These are phyloP conservation scores for Gambusia affinis DNA, from an alignment of 2,113 vertebrate species.

Conservation along the genomic window DNA sequence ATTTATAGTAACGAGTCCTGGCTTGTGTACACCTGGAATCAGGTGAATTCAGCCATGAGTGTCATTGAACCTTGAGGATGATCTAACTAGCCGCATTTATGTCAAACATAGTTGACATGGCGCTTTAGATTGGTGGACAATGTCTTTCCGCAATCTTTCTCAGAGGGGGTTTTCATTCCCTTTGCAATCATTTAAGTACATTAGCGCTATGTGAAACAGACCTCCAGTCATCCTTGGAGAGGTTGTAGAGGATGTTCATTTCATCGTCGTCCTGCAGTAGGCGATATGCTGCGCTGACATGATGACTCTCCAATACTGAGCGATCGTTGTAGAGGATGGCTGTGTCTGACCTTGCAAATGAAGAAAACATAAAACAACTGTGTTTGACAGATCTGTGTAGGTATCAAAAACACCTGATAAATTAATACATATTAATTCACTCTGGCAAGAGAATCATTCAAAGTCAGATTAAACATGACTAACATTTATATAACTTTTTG, in stretches of 20 bases:
- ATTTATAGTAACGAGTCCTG: constrained; percentile 45
- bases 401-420: not conserved
- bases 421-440: not conserved
- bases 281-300: constrained; percentile 93
- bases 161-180: not conserved
- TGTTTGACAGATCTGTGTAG: not conserved
- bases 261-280: constrained; percentile 98
- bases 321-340: constrained; percentile 97
- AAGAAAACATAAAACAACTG: not conserved
- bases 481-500: not conserved
- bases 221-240: constrained; percentile 99
- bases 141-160: not conserved
- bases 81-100: constrained; percentile 23
- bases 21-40: constrained; percentile 10
- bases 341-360: constrained; percentile 87
- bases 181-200: constrained; percentile 16
- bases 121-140: not conserved
- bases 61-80: constrained; percentile 34
- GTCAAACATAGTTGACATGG: not conserved
- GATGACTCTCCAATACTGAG: constrained; percentile 96
- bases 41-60: constrained; percentile 34
- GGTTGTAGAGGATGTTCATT: constrained; percentile 98
- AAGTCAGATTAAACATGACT: not conserved
- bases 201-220: constrained; percentile 56
- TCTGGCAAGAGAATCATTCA: not conserved